Percentiles rank a stretch among this genome's conserved stretches.
Evolutionary conservation across 37 sponge, comb jelly and placozoan species (phyloP).

Genomic region (Oopsacas minuta): DNA sequence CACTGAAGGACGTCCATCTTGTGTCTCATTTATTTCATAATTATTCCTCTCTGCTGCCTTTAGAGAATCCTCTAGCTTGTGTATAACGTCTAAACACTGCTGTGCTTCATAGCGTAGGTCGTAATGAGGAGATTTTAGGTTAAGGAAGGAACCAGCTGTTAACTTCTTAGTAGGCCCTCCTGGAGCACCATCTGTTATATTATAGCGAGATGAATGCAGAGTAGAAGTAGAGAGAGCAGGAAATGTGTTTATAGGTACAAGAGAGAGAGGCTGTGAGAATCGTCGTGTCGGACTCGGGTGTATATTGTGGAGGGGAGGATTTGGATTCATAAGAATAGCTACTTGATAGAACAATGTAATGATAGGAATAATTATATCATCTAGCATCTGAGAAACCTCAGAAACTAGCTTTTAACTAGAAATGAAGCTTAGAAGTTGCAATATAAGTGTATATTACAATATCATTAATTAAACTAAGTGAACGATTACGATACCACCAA

Average conservation of each 20-base stretch:
- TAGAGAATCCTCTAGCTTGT: conserved; percentile 1
- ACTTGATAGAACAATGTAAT: not conserved
- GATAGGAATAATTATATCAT: not conserved
- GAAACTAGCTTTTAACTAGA: too few species aligned
- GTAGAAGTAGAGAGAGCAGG: not conserved
- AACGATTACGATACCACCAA: too few species aligned
- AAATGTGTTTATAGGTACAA: not conserved
- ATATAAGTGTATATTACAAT: not conserved
- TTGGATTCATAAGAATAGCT: not conserved
- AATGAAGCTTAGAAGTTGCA: not conserved
- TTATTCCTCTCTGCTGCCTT: not conserved
- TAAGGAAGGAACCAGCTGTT: not conserved
- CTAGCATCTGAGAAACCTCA: not conserved
- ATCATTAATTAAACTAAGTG: too few species aligned
- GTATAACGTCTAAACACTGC: conserved; percentile 1
- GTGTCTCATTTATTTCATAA: conserved; percentile 10
- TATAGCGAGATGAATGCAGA: not conserved
- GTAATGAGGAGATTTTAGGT: not conserved
- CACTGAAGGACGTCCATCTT: conserved; percentile 37
- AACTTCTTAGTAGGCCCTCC: not conserved
- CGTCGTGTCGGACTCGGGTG: not conserved
- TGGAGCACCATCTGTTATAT: not conserved
- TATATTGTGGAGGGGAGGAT: not conserved
- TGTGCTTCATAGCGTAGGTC: not conserved
- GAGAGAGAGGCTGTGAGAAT: not conserved